A percentile compares a stretch with the other conserved stretches of the same genome.
These are phyloP conservation scores for Trissonchulus latispiculum DNA, from an alignment of 2,888 invertebrate genomes.

Conservation along the genomic window DNA sequence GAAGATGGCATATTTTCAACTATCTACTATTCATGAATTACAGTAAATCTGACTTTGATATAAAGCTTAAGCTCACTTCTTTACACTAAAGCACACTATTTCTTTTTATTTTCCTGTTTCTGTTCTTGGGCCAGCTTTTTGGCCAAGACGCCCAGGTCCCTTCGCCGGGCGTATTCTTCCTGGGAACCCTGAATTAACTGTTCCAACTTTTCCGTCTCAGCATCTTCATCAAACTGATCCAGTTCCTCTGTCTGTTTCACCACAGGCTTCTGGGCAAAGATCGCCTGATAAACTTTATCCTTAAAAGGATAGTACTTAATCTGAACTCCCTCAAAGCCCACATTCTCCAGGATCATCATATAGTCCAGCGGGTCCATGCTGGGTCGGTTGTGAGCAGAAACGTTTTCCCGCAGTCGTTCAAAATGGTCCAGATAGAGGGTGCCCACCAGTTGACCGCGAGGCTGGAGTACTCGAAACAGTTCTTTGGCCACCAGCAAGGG, in stretches of 20 bases:
- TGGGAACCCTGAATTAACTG: not conserved
- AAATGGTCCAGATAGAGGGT: conserved; percentile 29
- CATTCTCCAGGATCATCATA: conserved; percentile 33
- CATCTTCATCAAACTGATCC: not conserved
- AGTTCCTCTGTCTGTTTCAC: not conserved
- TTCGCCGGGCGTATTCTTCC: not conserved
- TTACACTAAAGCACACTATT: too few relatives aligned
- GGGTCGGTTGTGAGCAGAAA: conserved; percentile 29
- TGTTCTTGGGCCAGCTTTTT: too few relatives aligned
- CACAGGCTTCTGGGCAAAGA: conserved; percentile 12
- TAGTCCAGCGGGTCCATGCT: conserved; percentile 34
- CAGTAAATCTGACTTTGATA: too few relatives aligned
- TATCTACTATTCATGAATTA: too few relatives aligned
- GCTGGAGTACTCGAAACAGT: conserved; percentile 39
- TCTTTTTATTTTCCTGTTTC: too few relatives aligned
- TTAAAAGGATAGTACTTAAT: conserved; percentile 17
- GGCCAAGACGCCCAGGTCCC: not conserved
- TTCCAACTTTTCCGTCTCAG: not conserved
- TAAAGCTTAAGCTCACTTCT: too few relatives aligned
- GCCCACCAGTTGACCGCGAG: conserved; percentile 34
- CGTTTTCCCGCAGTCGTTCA: conserved; percentile 22
- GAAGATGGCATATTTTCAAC: too few relatives aligned
- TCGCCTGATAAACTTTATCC: conserved; percentile 19
- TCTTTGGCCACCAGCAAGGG: conserved; percentile 31
- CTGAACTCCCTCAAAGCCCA: conserved; percentile 35